Evolutionary conservation across 2,113 vertebrate genomes (phyloP).

Genomic region (Orcinus orca): DNA sequence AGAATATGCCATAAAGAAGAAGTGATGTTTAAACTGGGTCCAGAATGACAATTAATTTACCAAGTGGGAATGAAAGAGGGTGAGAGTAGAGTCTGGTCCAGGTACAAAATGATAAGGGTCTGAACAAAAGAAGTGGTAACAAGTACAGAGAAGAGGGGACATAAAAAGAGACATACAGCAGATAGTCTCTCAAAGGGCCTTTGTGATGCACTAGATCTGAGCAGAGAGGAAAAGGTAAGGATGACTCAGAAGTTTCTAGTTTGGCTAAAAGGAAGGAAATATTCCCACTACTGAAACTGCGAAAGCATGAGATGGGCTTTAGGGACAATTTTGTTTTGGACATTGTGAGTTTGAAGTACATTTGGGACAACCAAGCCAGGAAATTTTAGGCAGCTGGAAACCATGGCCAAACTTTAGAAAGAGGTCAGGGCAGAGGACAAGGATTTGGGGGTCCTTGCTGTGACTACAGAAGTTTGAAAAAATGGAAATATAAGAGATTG

Average conservation of each 20-base stretch:
- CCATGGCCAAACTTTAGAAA: slow-evolving; percentile 3
- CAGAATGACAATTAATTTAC: slow-evolving; percentile 26
- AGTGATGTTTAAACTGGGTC: neutral
- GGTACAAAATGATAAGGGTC: neutral
- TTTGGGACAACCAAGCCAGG: neutral
- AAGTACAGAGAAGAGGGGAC: neutral
- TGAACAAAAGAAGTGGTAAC: neutral
- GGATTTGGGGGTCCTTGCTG: neutral
- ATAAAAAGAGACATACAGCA: neutral
- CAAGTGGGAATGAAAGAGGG: neutral
- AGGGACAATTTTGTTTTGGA: neutral
- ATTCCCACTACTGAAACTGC: neutral
- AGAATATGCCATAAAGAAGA: neutral
- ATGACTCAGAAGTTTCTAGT: neutral
- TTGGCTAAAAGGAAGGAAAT: neutral
- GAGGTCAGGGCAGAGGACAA: neutral
- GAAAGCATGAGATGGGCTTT: neutral
- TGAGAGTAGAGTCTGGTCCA: neutral
- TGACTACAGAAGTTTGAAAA: neutral
- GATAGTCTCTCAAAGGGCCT: neutral
- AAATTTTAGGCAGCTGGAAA: slow-evolving; percentile 9
- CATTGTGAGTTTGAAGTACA: neutral
- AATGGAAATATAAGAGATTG: neutral
- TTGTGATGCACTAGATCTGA: neutral
- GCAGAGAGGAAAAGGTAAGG: neutral